Evolutionary conservation across 2,113 vertebrate species (phyloP).

Genomic region (Plotosus lineatus): DNA sequence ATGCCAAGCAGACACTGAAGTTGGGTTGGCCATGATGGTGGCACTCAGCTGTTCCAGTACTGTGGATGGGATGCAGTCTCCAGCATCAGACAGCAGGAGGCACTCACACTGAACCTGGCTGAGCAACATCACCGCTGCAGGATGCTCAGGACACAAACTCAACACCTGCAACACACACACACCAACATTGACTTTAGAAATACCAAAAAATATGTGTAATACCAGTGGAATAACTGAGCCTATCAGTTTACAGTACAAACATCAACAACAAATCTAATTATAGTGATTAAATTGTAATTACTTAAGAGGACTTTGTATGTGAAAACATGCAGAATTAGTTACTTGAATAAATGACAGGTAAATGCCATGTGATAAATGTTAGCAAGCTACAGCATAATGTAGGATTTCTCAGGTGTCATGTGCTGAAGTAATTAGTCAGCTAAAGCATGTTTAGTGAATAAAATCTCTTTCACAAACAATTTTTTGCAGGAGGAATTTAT

Average conservation of each 20-base stretch:
- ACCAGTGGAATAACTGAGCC: background rate
- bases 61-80: conserved; percentile 74
- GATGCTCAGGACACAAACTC: conserved; percentile 80
- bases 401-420: too few relatives aligned
- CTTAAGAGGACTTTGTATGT: background rate
- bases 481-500: too few relatives aligned
- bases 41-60: conserved; percentile 84
- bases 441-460: background rate
- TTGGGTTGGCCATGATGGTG: conserved; percentile 79
- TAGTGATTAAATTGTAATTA: background rate
- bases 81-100: conserved; percentile 73
- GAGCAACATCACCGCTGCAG: conserved; percentile 79
- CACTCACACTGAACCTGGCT: conserved; percentile 89
- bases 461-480: background rate
- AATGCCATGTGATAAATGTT: background rate
- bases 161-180: conserved; percentile 73
- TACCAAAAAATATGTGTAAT: background rate
- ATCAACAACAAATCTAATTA: background rate
- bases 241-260: background rate
- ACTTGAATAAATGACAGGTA: background rate
- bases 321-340: background rate
- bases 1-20: conserved; percentile 88
- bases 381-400: background rate
- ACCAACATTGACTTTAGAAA: background rate
- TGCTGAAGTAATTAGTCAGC: background rate